These are phyloP conservation scores for Trichopoda pennipes DNA, from an alignment of 2,888 invertebrate species.

Conservation along the genomic window DNA sequence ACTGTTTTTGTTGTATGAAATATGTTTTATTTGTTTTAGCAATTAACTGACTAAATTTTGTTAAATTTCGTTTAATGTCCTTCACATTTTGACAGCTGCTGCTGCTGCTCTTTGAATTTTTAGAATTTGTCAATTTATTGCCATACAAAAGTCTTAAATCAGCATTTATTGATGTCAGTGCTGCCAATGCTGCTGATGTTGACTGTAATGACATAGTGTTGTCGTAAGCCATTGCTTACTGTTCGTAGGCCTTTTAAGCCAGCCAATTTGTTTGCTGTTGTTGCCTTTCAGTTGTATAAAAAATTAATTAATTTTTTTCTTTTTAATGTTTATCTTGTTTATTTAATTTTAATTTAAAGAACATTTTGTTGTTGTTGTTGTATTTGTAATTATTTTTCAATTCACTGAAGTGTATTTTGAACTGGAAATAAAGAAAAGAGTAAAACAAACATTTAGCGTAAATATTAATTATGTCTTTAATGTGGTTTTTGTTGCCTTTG, in stretches of 20 bases:
- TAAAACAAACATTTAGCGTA: slow-evolving; percentile 20
- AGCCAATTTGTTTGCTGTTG: slow-evolving; percentile 51
- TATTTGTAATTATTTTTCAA: background rate
- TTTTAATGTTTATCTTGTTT: background rate
- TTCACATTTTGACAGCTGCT: background rate
- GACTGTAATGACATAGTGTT: slow-evolving; percentile 39
- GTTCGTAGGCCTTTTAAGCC: slow-evolving; percentile 53
- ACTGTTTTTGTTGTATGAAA: slow-evolving; percentile 50
- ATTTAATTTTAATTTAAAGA: slow-evolving; percentile 1
- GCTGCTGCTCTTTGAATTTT: slow-evolving; percentile 9
- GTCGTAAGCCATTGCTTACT: slow-evolving; percentile 66
- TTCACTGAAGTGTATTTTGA: background rate
- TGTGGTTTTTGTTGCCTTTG: background rate
- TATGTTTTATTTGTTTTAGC: slow-evolving; percentile 47
- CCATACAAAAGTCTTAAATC: slow-evolving; percentile 5
- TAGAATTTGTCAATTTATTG: background rate
- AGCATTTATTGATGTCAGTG: slow-evolving; percentile 7
- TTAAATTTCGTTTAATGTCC: background rate
- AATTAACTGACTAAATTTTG: slow-evolving; percentile 51
- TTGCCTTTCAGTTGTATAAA: background rate
- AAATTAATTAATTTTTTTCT: background rate
- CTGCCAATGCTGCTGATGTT: background rate
- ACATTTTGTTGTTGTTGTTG: background rate
- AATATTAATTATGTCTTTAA: background rate
- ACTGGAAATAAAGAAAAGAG: slow-evolving; percentile 3